Conservation (phyloP, 53 echinoderm and acorn worm species). For the Hippasteria phrygiana region DNA sequence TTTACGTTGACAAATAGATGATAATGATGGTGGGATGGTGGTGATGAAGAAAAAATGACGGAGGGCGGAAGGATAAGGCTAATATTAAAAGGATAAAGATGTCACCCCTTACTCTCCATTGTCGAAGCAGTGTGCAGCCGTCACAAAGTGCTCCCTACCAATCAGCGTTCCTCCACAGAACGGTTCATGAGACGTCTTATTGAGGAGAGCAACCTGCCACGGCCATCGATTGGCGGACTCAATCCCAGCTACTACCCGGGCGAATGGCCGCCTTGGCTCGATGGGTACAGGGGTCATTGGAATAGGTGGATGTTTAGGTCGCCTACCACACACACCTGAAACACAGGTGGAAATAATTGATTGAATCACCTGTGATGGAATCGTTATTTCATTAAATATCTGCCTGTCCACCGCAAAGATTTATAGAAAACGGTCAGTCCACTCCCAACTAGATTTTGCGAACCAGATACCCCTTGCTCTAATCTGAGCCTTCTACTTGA, state of each 20-base stretch:
- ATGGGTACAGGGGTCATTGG: not conserved
- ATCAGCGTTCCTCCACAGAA: slow-evolving; percentile 65
- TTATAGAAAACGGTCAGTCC: no score
- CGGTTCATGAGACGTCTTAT: slow-evolving; percentile 28
- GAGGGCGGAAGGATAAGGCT: not conserved
- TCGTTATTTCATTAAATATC: not conserved
- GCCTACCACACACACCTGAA: slow-evolving; percentile 26
- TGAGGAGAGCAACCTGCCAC: slow-evolving; percentile 64
- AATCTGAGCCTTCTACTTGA: no score
- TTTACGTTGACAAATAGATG: no score
- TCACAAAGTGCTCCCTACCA: slow-evolving; percentile 51
- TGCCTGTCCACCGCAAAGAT: no score
- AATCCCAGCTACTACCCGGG: slow-evolving; percentile 56
- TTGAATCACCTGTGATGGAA: not conserved
- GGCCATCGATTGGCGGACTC: slow-evolving; percentile 65
- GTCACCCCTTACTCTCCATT: slow-evolving; percentile 18
- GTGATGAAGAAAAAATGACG: not conserved
- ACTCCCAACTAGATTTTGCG: no score
- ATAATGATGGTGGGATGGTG: no score
- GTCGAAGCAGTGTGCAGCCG: slow-evolving; percentile 68
- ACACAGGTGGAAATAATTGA: not conserved
- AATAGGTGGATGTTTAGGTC: slow-evolving; percentile 17
- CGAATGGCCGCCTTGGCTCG: not conserved
- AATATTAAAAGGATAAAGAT: not conserved
- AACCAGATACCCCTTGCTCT: no score